A percentile compares a stretch with the other conserved stretches of the same genome.
These are phyloP conservation scores for Lasiurus cinereus DNA, from an alignment of 2,113 vertebrate species.

Conservation along the genomic window DNA sequence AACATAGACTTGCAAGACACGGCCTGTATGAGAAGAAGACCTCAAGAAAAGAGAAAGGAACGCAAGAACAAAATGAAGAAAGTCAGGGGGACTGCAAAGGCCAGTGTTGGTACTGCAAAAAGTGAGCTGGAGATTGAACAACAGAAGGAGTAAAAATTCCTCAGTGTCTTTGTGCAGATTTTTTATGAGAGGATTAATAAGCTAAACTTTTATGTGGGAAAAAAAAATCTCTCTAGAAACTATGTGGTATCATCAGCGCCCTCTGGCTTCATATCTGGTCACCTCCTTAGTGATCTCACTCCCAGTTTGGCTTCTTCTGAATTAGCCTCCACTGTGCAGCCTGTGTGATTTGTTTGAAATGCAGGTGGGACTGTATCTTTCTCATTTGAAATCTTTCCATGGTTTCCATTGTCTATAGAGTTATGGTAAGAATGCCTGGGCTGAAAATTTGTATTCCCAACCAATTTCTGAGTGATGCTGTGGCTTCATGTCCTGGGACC, in stretches of 20 bases:
- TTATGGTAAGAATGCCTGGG: background rate
- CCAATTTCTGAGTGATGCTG: background rate
- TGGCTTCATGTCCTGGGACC: background rate
- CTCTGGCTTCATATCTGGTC: background rate
- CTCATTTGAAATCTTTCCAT: background rate
- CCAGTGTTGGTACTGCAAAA: no score
- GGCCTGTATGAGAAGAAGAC: no score
- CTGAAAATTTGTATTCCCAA: background rate
- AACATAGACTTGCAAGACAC: no score
- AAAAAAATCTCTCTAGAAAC: background rate
- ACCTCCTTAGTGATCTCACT: background rate
- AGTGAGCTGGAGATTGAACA: no score
- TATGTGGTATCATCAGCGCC: background rate
- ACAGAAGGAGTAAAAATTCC: no score
- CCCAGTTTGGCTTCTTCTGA: background rate
- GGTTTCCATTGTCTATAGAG: background rate
- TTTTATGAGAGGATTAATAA: no score
- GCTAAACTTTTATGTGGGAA: no score
- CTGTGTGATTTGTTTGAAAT: constrained; percentile 15
- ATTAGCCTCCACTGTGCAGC: background rate
- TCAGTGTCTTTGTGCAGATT: no score
- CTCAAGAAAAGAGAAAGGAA: no score
- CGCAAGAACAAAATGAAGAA: no score
- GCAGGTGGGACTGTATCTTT: background rate
- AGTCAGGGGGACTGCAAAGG: no score